These are phyloP conservation scores for Yponomeuta plumbellus DNA, from an alignment of 2,888 invertebrate species.

Conservation along the genomic window DNA sequence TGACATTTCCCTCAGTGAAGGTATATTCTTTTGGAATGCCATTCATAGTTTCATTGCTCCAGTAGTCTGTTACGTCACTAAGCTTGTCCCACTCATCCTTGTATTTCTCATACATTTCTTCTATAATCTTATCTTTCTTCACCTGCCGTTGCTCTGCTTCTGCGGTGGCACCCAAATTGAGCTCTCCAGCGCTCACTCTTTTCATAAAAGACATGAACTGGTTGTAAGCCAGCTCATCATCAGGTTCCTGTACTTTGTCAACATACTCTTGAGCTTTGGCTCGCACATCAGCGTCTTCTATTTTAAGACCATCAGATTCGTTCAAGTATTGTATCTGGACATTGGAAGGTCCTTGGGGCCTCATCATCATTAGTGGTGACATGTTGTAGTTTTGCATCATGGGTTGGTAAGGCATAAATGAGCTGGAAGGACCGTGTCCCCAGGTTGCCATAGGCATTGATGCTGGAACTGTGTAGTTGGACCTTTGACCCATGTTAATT, in stretches of 20 bases:
- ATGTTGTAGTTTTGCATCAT: constrained; percentile 42
- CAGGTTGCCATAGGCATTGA: constrained; percentile 39
- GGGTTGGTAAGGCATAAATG: constrained; percentile 40
- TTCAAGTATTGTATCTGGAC: constrained; percentile 60
- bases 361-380: constrained; percentile 37
- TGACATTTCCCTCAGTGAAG: constrained; percentile 91
- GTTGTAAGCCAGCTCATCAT: constrained; percentile 84
- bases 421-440: constrained; percentile 45
- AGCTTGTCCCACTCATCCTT: constrained; percentile 88
- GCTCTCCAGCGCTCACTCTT: constrained; percentile 82
- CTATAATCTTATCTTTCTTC: constrained; percentile 57
- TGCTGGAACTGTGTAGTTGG: constrained; percentile 29
- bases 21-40: constrained; percentile 80
- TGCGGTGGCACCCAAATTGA: constrained; percentile 68
- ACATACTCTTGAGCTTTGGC: constrained; percentile 77
- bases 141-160: constrained; percentile 54
- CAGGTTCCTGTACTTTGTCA: constrained; percentile 70
- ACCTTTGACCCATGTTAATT: constrained; percentile 14
- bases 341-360: constrained; percentile 39
- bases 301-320: constrained; percentile 44
- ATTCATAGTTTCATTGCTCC: constrained; percentile 78
- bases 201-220: constrained; percentile 92
- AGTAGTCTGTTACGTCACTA: constrained; percentile 79
- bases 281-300: constrained; percentile 59
- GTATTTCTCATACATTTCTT: constrained; percentile 77